Conservation (phyloP, 37 sponge, comb jelly and placozoan species). For the Cladorhizidae sp. region DNA sequence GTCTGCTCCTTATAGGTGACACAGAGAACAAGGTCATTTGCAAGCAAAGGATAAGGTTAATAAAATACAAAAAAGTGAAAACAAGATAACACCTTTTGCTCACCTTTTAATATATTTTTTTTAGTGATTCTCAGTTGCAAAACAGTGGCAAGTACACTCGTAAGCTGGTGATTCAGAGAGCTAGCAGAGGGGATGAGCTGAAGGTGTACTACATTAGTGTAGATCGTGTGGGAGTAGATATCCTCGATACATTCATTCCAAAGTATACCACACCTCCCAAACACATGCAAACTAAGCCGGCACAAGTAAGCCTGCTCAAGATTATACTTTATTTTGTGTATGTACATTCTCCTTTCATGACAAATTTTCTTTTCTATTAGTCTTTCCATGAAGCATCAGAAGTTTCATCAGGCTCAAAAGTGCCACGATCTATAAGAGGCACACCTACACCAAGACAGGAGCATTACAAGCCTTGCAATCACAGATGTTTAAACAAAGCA, state of each 20-base stretch:
- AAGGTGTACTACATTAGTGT: constrained; percentile 50
- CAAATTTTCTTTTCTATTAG: no score
- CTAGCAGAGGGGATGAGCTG: constrained; percentile 47
- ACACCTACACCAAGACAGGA: neutral
- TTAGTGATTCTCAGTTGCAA: constrained; percentile 63
- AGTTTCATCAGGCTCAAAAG: neutral
- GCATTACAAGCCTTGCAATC: constrained; percentile 41
- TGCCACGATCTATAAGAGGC: neutral
- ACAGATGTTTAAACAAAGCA: constrained; percentile 69
- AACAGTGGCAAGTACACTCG: constrained; percentile 32
- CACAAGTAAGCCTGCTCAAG: neutral
- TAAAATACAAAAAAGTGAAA: neutral
- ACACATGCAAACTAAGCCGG: no score
- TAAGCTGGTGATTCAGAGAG: constrained; percentile 39
- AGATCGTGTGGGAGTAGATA: constrained; percentile 76
- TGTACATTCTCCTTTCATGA: neutral
- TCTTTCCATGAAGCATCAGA: no score
- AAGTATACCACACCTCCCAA: neutral
- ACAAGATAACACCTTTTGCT: neutral
- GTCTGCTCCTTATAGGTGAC: constrained; percentile 79
- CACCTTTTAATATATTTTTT: neutral
- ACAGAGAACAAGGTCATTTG: constrained; percentile 50
- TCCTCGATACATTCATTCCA: constrained; percentile 55
- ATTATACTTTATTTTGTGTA: neutral
- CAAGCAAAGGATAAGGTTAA: constrained; percentile 76